phyloP scores from a whole-genome alignment of 2,113 vertebrate genomes.

The Pomatorhinus ruficollis region DNA sequence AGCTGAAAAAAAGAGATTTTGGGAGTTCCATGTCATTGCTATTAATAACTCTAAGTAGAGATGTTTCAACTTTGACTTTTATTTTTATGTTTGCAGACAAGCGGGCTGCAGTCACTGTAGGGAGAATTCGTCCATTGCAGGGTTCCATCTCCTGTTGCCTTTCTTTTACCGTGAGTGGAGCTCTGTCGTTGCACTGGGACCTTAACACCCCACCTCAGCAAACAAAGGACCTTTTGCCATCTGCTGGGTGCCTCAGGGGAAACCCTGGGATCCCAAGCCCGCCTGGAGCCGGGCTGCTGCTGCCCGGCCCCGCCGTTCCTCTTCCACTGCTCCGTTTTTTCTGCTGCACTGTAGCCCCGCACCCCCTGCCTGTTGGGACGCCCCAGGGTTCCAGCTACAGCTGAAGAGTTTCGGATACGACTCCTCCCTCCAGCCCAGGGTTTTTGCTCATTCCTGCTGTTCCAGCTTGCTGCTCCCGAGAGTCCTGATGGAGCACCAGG shows the following conservation, averaged over 20 bases:
- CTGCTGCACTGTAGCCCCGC: accelerated
- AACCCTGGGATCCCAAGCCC: accelerated
- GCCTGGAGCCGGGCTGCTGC: neutral
- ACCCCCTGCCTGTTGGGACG: accelerated
- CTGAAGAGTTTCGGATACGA: no score
- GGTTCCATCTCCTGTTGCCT: neutral
- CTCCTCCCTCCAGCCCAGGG: neutral
- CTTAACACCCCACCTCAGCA: no score
- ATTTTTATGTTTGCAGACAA: neutral
- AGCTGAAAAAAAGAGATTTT: neutral
- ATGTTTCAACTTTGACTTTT: neutral
- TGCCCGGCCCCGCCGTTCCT: neutral
- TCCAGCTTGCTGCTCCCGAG: neutral
- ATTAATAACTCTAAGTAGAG: neutral
- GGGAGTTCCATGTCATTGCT: neutral
- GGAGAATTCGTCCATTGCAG: neutral
- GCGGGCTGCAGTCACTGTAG: neutral
- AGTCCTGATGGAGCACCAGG: no score
- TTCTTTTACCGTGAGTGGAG: accelerated
- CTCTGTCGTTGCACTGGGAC: neutral
- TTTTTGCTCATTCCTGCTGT: neutral
- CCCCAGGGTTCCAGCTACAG: accelerated
- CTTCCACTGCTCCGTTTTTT: neutral
- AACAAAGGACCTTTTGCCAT: neutral
- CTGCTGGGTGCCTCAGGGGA: neutral